Percentiles rank a stretch among this genome's conserved stretches.
These are phyloP conservation scores for Intoshia linei DNA, from an alignment of 1,140 invertebrate genomes.

Conservation along the genomic window DNA sequence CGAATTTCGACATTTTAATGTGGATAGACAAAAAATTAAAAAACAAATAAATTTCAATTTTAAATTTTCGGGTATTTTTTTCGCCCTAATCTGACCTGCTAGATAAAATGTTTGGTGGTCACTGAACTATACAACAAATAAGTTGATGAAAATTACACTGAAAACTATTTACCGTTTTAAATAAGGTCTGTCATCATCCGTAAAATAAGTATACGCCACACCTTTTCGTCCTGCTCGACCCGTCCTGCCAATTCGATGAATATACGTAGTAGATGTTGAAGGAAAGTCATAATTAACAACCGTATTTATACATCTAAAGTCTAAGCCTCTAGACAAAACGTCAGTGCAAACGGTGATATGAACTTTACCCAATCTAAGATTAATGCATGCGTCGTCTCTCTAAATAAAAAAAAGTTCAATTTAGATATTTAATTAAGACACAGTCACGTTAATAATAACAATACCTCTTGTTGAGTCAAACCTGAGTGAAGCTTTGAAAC, in stretches of 20 bases:
- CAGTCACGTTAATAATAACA: slow-evolving; percentile 1
- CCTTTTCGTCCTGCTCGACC: slow-evolving; percentile 58
- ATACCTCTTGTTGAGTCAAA: slow-evolving; percentile 43
- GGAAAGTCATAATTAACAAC: slow-evolving; percentile 95
- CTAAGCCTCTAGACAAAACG: slow-evolving; percentile 72
- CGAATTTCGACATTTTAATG: no score
- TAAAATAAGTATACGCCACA: slow-evolving; percentile 68
- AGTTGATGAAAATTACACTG: not conserved
- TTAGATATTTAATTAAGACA: not conserved
- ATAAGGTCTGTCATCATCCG: slow-evolving; percentile 44
- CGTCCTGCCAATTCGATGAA: slow-evolving; percentile 61
- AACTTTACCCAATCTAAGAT: slow-evolving; percentile 57
- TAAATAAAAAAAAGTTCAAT: slow-evolving; percentile 8
- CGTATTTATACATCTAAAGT: slow-evolving; percentile 77
- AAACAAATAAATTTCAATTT: no score
- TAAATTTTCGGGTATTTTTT: no score
- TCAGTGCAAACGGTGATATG: slow-evolving; percentile 89
- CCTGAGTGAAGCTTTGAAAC: slow-evolving; percentile 76
- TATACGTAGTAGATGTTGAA: slow-evolving; percentile 52
- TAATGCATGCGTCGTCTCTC: slow-evolving; percentile 52
- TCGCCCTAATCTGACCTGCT: not conserved
- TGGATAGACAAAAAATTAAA: no score
- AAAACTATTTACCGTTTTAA: slow-evolving; percentile 34
- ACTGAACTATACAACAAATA: not conserved
- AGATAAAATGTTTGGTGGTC: not conserved